Evolutionary conservation across 2,888 invertebrate species (phyloP), one percentile per base, ranked within the genome.

Genomic region (Gryllus longicercus): DNA sequence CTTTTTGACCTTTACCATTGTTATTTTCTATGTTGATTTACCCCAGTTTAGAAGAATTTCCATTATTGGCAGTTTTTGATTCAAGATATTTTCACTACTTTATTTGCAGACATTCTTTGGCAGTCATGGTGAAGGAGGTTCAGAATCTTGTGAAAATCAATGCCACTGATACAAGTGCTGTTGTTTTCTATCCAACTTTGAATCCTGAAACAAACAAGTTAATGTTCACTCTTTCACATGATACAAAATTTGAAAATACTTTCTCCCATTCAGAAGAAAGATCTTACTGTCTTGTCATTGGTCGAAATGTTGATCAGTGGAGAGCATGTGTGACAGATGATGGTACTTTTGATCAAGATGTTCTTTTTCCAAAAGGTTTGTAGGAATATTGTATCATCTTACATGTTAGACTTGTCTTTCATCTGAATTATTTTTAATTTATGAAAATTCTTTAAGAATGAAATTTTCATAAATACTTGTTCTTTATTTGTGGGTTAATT

Each of bases 241-340:
- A 18, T 23, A 51, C 38, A 25, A 50, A 18, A 50, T 51, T 5
- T 49, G 76, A 21, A 10, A 23, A 23, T 3, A 21, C 18, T 18
- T 75, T 21, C 11, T 16, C n/a, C n/a, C 16, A 75, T n/a, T 16
- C 50, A 76, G 79, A 78, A 25, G 77, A 78, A 77, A 75, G 51
- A 18, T 77, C 87, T 1, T 88, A 88, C 82, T 90, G 90, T 84
- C 88, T 92, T 80, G 86, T 92, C 23, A 87, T 93, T 79, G 91
- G 90, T 3, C 89, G 93, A 81, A 92, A 92, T 85, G 88, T 91
- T 83, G 88, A 88, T 77, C 91, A 92, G 82, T 93, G 93, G 92
- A 89, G 90, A 84, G 87, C 89, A 14, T 90, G 89, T 63, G 85
- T 89, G 51, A 81, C 83, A 74, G 85, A 85, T 50, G 85, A 85